Conservation (phyloP, 2,113 vertebrate genomes). For the Thymallus thymallus region DNA sequence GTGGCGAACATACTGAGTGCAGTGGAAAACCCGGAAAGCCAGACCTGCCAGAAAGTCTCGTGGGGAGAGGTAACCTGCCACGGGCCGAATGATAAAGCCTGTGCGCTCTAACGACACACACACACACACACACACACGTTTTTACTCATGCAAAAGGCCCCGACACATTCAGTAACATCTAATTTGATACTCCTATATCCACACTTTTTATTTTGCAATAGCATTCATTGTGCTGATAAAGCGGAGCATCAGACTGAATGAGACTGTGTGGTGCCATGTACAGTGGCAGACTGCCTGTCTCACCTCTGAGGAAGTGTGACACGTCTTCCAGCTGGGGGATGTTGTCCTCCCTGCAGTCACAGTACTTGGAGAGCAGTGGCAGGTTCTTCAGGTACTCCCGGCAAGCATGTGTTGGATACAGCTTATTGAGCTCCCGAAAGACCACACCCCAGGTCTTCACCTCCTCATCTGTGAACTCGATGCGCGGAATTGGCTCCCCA, state of each 20-base stretch:
- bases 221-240: not conserved
- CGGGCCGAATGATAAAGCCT: constrained; percentile 94
- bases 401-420: constrained; percentile 94
- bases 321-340: constrained; percentile 97
- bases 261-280: not conserved
- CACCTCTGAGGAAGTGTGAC: constrained; percentile 92
- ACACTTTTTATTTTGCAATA: not conserved
- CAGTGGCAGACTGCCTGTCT: constrained; percentile 1
- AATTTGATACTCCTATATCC: no score
- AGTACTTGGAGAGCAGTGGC: constrained; percentile 88
- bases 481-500: constrained; percentile 85
- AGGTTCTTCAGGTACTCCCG: constrained; percentile 95
- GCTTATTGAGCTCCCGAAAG: constrained; percentile 90
- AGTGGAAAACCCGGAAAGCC: constrained; percentile 97
- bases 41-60: constrained; percentile 95
- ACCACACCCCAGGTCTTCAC: constrained; percentile 95
- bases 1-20: constrained; percentile 96
- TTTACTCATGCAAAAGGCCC: not conserved
- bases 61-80: constrained; percentile 94
- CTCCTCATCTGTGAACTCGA: constrained; percentile 95
- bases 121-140: not conserved
- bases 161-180: no score
- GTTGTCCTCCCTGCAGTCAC: constrained; percentile 92
- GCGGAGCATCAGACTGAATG: not conserved
- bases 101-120: constrained; percentile 32